Conservation (phyloP, 1,140 invertebrate species). For the Ceratosolen fusciceps region DNA sequence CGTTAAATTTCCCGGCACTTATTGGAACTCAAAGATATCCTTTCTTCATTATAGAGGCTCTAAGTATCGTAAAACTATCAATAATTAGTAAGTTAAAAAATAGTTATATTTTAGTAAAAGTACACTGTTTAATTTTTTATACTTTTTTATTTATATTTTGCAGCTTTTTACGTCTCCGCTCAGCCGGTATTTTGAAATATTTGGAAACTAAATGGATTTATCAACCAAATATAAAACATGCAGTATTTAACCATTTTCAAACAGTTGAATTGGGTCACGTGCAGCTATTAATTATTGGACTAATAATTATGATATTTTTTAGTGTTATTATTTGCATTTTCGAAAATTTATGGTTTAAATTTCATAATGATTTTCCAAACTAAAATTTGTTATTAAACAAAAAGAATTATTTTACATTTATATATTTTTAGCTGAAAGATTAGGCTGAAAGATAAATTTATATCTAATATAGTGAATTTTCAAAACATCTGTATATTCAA, state of each 20-base stretch:
- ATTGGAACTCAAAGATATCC: slow-evolving; percentile 50
- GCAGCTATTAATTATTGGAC: slow-evolving; percentile 40
- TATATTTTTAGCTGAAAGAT: no score
- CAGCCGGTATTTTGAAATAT: slow-evolving; percentile 55
- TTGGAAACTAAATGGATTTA: slow-evolving; percentile 57
- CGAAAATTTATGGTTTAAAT: slow-evolving; percentile 55
- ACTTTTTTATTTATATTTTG: slow-evolving; percentile 7
- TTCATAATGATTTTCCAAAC: neutral
- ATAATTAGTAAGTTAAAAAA: slow-evolving; percentile 52
- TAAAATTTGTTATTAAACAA: neutral
- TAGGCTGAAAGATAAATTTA: no score
- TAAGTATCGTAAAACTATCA: slow-evolving; percentile 50
- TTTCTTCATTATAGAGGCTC: slow-evolving; percentile 54
- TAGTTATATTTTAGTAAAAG: neutral
- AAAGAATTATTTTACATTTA: neutral
- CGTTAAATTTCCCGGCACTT: slow-evolving; percentile 48
- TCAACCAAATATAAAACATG: slow-evolving; percentile 33
- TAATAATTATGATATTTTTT: slow-evolving; percentile 49
- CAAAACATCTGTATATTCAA: no score
- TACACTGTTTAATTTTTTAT: neutral
- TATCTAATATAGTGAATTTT: no score
- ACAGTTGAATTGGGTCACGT: slow-evolving; percentile 56
- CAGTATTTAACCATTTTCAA: slow-evolving; percentile 45
- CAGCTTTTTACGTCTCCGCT: slow-evolving; percentile 54
- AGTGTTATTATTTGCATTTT: slow-evolving; percentile 56